These are phyloP conservation scores for Pocillopora damicornis DNA, from an alignment of 64 coral and sea anemone genomes.

Conservation along the genomic window DNA sequence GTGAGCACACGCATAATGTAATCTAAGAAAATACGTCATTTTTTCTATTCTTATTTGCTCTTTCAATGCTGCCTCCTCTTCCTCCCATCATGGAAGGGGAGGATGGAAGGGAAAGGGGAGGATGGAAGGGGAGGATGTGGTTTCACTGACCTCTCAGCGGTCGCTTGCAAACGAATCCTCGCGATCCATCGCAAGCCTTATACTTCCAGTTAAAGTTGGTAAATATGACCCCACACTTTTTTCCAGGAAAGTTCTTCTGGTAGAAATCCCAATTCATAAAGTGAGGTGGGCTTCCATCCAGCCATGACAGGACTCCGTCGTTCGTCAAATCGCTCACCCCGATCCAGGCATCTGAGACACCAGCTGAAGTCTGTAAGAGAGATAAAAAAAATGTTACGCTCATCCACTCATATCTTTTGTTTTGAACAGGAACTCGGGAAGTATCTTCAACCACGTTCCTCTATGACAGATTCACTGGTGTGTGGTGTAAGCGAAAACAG, in stretches of 20 bases:
- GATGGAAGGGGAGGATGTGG: not conserved
- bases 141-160: constrained; percentile 56
- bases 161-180: constrained; percentile 75
- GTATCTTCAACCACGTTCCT: too few relatives aligned
- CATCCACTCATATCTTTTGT: not conserved
- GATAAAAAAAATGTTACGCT: not conserved
- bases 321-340: constrained; percentile 68
- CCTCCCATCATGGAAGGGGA: too few relatives aligned
- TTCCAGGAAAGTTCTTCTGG: constrained; percentile 53
- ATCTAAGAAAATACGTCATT: too few relatives aligned
- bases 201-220: constrained; percentile 74
- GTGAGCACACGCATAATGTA: too few relatives aligned
- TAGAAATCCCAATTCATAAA: constrained; percentile 73
- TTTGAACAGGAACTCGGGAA: too few relatives aligned
- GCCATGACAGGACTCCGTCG: constrained; percentile 52
- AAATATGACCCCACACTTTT: constrained; percentile 53
- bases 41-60: too few relatives aligned
- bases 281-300: constrained; percentile 62
- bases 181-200: constrained; percentile 47
- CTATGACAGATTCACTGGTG: too few relatives aligned
- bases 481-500: too few relatives aligned
- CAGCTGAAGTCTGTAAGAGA: not conserved
- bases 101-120: too few relatives aligned
- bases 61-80: too few relatives aligned
- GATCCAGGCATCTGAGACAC: constrained; percentile 66